Percentiles rank a stretch among this genome's conserved stretches.
phyloP scores from a whole-genome alignment of 2,797 vertebrate genomes.

The Melanotaenia trifasciata region DNA sequence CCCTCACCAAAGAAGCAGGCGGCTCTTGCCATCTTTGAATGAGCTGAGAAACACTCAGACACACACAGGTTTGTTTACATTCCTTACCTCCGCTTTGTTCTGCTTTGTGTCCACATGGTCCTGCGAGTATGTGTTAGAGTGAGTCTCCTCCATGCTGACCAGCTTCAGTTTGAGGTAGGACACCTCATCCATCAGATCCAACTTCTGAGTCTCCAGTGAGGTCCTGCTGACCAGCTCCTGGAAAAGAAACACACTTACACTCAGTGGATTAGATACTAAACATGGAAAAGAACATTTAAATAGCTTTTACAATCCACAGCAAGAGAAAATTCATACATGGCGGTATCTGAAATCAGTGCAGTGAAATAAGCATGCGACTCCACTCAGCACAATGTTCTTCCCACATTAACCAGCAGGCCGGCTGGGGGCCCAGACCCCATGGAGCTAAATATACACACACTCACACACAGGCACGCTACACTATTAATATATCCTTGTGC shows the following conservation, averaged over 20 bases:
- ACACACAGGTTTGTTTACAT: constrained; percentile 6
- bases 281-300: neutral
- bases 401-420: constrained; percentile 59
- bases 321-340: neutral
- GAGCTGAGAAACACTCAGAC: neutral
- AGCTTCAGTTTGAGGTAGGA: constrained; percentile 94
- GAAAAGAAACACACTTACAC: constrained; percentile 19
- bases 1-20: neutral
- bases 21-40: neutral
- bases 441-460: constrained; percentile 82
- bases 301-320: neutral
- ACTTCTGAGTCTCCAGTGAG: constrained; percentile 93
- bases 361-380: constrained; percentile 31
- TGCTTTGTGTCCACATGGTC: constrained; percentile 85
- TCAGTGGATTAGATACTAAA: constrained; percentile 10
- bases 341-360: neutral
- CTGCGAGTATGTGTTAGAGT: constrained; percentile 70
- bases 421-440: constrained; percentile 64
- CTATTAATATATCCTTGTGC: constrained; percentile 80
- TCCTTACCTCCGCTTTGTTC: constrained; percentile 91
- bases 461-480: constrained; percentile 45
- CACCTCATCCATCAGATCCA: constrained; percentile 95
- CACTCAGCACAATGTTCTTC: constrained; percentile 61
- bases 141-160: constrained; percentile 92
- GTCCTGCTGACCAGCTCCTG: constrained; percentile 95